Percentiles rank a stretch among this genome's conserved stretches.
Evolutionary conservation across 2,797 vertebrate genomes (phyloP).

Genomic region (Aeoliscus strigatus): DNA sequence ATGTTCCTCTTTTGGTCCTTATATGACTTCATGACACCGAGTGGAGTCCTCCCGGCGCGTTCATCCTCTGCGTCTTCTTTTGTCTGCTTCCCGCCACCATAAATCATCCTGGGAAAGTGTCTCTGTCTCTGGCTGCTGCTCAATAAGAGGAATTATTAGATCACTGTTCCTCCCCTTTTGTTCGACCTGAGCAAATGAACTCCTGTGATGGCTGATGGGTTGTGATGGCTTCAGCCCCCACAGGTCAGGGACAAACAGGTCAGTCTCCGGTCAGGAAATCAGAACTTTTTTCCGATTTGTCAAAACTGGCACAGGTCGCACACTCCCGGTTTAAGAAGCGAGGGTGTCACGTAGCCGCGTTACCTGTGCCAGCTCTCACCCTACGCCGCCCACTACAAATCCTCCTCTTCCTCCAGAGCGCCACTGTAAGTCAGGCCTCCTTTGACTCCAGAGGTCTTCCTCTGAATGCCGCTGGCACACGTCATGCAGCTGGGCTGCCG

Average conservation of each 20-base stretch:
- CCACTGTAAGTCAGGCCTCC: slow-evolving; percentile 1
- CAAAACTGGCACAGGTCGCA: slow-evolving; percentile 13
- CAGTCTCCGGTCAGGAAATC: slow-evolving; percentile 37
- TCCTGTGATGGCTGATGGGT: slow-evolving; percentile 46
- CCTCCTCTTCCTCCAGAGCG: slow-evolving; percentile 28
- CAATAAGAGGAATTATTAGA: slow-evolving; percentile 63
- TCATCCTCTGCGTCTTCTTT: slow-evolving; percentile 33
- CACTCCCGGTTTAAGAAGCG: slow-evolving; percentile 7
- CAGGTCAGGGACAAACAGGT: slow-evolving; percentile 13
- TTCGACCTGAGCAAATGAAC: slow-evolving; percentile 36
- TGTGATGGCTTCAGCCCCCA: slow-evolving; percentile 39
- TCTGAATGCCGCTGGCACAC: slow-evolving; percentile 19
- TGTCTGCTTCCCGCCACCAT: slow-evolving; percentile 35
- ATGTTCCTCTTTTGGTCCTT: slow-evolving; percentile 16
- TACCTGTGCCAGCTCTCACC: slow-evolving; percentile 15
- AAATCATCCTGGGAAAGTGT: slow-evolving; percentile 68
- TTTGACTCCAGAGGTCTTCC: slow-evolving; percentile 1
- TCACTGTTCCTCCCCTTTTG: slow-evolving; percentile 44
- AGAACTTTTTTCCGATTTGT: slow-evolving; percentile 25
- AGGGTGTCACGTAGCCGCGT: slow-evolving; percentile 21
- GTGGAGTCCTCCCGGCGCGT: slow-evolving; percentile 14
- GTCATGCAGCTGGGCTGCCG: slow-evolving; percentile 16
- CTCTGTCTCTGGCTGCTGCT: slow-evolving; percentile 58
- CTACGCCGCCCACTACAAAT: slow-evolving; percentile 16
- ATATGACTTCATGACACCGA: slow-evolving; percentile 24